Percentiles rank a stretch among this genome's conserved stretches.
phyloP scores from a whole-genome alignment of 2,888 invertebrate genomes.

The Carcina quercana region DNA sequence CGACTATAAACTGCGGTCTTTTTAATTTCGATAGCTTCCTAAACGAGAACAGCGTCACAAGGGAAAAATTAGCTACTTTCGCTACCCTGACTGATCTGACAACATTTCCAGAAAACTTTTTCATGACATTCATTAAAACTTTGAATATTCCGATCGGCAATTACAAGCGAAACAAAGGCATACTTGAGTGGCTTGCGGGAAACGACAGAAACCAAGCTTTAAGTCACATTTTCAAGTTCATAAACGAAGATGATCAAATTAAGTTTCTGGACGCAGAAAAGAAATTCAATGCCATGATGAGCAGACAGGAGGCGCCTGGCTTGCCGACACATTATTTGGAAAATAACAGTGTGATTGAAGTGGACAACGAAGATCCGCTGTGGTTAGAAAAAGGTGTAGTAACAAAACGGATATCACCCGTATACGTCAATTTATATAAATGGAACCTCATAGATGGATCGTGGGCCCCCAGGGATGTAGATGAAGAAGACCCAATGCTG shows the following conservation, averaged over 20 bases:
- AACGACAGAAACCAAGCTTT: not conserved
- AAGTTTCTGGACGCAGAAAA: slow-evolving; percentile 8
- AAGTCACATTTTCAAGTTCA: slow-evolving; percentile 1
- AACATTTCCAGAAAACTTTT: slow-evolving; percentile 20
- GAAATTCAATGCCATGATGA: slow-evolving; percentile 6
- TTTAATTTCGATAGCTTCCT: slow-evolving; percentile 23
- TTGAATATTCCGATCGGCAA: not conserved
- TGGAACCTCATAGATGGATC: slow-evolving; percentile 14
- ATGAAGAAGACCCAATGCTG: slow-evolving; percentile 20
- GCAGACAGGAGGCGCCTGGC: slow-evolving; percentile 9
- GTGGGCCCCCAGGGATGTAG: slow-evolving; percentile 14
- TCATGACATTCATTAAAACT: slow-evolving; percentile 17
- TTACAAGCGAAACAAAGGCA: slow-evolving; percentile 2
- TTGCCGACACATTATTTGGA: slow-evolving; percentile 13
- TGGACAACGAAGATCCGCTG: slow-evolving; percentile 17
- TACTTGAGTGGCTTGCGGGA: slow-evolving; percentile 10
- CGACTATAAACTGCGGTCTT: slow-evolving; percentile 17
- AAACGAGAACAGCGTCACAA: slow-evolving; percentile 18
- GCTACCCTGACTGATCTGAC: slow-evolving; percentile 22
- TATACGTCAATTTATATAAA: slow-evolving; percentile 20
- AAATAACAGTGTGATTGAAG: slow-evolving; percentile 11
- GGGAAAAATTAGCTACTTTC: slow-evolving; percentile 26
- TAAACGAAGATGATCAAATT: not conserved
- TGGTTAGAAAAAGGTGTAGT: slow-evolving; percentile 29
- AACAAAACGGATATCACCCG: slow-evolving; percentile 15